Evolutionary conservation across 1,140 invertebrate genomes (phyloP), one percentile per base, ranked within the genome.

Genomic region (Philotrypesis tridentata): DNA sequence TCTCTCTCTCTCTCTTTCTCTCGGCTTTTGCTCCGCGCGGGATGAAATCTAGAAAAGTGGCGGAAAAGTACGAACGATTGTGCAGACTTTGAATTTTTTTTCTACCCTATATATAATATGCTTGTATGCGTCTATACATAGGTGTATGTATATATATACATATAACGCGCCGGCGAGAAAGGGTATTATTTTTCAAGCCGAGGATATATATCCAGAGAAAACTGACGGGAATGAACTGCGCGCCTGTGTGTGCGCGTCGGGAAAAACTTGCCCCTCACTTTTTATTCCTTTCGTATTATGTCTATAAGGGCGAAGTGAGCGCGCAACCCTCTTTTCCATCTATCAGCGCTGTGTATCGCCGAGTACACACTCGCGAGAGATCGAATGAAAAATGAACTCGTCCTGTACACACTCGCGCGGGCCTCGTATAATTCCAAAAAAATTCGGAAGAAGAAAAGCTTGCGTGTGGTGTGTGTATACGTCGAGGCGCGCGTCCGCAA

Each of bases 221-320:
- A 31, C 25, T 73, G 81, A 82, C 81, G 70, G 73, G 76, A 29
- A 82, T 79, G 81, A 79, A 82, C 72, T 70, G 73, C 40, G 25
- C 70, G 43, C 31, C 25, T 61, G 27, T 37, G n/a, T n/a, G 29
- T 5, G 27, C 21, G 48, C 21, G 6, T 14, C 17, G 17, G 48
- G 48, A 14, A n/a, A 55, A 55, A 55, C 5, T 74, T 77, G 55
- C 17, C 65, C 33, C 29, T 75, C 61, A 48, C 25, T 76, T 82
- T 82, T 76, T 55, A 6, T 21, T 55, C 5, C 1, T n/a, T 55
- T 17, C 6, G 14, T n/a, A n/a, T n/a, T n/a, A n/a, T n/a, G 40
- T 43, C 1, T 12, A 43, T 43, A 43, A 43, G 40, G 40, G 40
- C 12, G 40, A 43, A 43, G 33, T 37, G 33, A n/a, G 67, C 27